Percentiles rank a stretch among this genome's conserved stretches.
phyloP scores from a whole-genome alignment of 2,888 invertebrate species.

The Amiota communis region DNA sequence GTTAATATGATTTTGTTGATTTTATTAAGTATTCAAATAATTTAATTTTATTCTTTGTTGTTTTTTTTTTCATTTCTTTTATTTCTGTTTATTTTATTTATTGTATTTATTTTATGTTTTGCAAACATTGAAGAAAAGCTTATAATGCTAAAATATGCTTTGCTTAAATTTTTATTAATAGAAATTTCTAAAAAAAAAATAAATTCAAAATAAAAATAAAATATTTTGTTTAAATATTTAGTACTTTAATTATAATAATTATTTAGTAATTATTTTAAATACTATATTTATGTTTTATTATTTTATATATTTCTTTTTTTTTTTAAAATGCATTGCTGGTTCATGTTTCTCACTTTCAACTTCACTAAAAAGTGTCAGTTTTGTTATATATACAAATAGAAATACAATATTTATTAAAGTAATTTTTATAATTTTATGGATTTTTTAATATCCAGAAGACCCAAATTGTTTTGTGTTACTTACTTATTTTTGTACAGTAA shows the following conservation, averaged over 20 bases:
- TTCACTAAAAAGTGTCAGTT: background rate
- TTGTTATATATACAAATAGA: background rate
- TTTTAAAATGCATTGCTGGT: constrained; percentile 11
- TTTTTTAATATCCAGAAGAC: background rate
- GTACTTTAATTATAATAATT: background rate
- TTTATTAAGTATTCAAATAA: background rate
- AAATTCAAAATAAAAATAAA: constrained; percentile 20
- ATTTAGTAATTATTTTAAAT: background rate
- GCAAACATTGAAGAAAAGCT: constrained; percentile 58
- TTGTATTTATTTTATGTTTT: constrained; percentile 54
- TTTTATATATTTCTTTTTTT: too few relatives aligned
- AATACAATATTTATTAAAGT: too few relatives aligned
- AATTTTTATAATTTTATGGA: background rate
- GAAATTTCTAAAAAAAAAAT: constrained; percentile 28
- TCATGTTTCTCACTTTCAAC: background rate
- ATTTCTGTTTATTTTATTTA: constrained; percentile 49
- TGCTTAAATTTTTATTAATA: constrained; percentile 61
- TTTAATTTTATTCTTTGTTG: background rate
- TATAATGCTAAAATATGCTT: background rate
- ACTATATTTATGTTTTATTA: too few relatives aligned
- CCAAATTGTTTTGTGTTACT: background rate
- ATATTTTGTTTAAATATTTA: background rate
- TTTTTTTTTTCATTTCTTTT: constrained; percentile 15
- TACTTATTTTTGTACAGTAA: constrained; percentile 16
- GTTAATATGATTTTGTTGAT: background rate